Evolutionary conservation across 2,797 vertebrate species (phyloP), one percentile per base, ranked within the genome.

Genomic region (Ctenosaura bakeri): DNA sequence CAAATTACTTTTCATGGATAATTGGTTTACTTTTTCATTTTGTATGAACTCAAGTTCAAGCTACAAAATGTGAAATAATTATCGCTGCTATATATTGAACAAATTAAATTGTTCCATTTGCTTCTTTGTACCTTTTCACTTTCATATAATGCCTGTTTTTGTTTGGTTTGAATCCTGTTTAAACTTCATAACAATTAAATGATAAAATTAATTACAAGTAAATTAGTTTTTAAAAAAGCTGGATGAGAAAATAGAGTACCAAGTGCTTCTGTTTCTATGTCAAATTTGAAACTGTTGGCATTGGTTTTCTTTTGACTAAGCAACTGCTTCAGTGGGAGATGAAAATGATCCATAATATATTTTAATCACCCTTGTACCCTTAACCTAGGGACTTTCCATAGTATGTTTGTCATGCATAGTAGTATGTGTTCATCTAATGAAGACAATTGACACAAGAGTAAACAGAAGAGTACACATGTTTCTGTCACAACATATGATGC

Each of bases 121-220:
- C 77, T 78, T 83, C 42, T 78, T 69, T 26, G 66, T 66, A 76
- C 22, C 87, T 92, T 95, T 90, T 79, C 74, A 13, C 42, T 90
- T 83, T 83, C 76, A 80, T 2, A 22, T 69, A 50, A 20, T 3
- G 8, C 6, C 0, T 92, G 89, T 73, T 95, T 93, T 87, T 89
- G 35, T 91, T 52, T 94, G 92, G 66, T 92, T 91, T 83, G 29
- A 90, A 73, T 12, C 59, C 90, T 92, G 56, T 83, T 95, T 82
- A 89, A 95, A 92, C 93, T 92, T 76, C 71, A 6, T 90, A 95
- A 93, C 90, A 94, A 92, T 89, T 94, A 94, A 94, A 93, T 96
- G 76, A 90, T 92, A 91, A 97, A 94, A 95, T 91, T 93, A 96
- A 95, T 95, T 91, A 96, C 94, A 95, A 92, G 74, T 88, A 94